Conservation (phyloP, 2,113 vertebrate genomes). For the Gopherus flavomarginatus region DNA sequence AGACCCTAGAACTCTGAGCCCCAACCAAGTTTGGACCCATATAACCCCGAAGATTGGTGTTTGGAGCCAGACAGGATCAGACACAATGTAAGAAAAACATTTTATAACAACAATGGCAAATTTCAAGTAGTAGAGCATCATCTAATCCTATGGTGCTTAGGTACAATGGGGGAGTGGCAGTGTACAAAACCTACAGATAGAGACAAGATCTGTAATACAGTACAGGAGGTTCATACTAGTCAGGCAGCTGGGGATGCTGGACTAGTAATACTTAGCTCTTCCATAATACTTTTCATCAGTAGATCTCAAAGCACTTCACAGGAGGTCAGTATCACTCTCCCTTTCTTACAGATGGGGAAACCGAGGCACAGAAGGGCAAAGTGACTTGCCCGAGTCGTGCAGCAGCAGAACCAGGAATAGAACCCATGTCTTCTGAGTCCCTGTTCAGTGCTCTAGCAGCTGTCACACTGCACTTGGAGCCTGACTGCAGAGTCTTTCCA, state of each 20-base stretch:
- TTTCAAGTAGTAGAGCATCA: background rate
- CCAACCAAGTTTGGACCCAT: background rate
- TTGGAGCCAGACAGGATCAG: background rate
- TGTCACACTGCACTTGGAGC: too few species aligned
- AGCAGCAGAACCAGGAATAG: background rate
- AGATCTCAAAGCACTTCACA: accelerated
- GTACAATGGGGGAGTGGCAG: background rate
- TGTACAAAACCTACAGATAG: background rate
- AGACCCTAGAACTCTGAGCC: background rate
- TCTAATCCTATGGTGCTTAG: background rate
- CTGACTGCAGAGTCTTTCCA: background rate
- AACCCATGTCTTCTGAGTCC: background rate
- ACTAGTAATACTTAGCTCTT: accelerated
- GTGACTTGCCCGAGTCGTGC: background rate
- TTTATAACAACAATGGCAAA: background rate
- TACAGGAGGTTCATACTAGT: accelerated
- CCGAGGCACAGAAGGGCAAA: accelerated
- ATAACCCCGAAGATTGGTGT: background rate
- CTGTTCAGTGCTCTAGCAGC: background rate
- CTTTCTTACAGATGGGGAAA: background rate
- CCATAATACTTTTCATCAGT: background rate
- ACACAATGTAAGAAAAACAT: background rate
- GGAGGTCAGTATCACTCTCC: accelerated
- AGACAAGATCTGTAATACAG: background rate
- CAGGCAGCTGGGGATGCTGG: background rate